Base-by-base conservation (phyloP, 2,797 vertebrate species). In the Catostomus latipinnis region DNA sequence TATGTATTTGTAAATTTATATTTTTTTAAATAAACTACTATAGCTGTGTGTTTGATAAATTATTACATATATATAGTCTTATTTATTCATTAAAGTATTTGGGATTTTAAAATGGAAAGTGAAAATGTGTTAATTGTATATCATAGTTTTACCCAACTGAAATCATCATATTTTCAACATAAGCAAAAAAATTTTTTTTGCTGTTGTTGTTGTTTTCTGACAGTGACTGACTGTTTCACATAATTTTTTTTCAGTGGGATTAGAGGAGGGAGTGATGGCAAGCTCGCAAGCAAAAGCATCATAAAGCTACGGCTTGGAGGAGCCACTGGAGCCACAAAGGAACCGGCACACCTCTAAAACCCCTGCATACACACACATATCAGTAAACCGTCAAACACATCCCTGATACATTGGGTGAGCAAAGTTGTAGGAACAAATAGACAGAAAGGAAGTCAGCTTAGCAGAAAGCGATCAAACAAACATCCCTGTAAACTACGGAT, bases 281-380 rank as follows among this genome's bases (percentile, higher is more conserved):
- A 48, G 60, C 72, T 71, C 50, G 46, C 80, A 71, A 76, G 65
- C 83, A 73, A 76, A 80, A 50, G 48, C 68, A 82, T 67, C 76
- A 81, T 74, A 81, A 81, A 84, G 75, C 83, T 81, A 69, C 4
- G 80, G 80, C 79, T 84, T 84, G 82, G 78, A 84, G 71, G 10
- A 81, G 61, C 46, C 70, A 61, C 62, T 67, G 67, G 61, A 81
- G 71, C 67, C 49, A 81, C 66, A 71, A 71, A 78, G 58, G 71
- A 52, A 57, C 18, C 49, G 46, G 74, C 77, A 71, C 83, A 82
- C 49, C 74, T 80, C 81, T 70, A 71, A 60, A 76, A 80, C 65
- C 76, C 65, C 13, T 74, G 9, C 13, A 49, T 49, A 76, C 34
- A 63, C 53, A 68, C 58, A 66, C 66, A 76, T 13, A 68, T 12